phyloP scores from a whole-genome alignment of 2,797 vertebrate genomes.

The Ctenochaetus hawaiiensis region DNA sequence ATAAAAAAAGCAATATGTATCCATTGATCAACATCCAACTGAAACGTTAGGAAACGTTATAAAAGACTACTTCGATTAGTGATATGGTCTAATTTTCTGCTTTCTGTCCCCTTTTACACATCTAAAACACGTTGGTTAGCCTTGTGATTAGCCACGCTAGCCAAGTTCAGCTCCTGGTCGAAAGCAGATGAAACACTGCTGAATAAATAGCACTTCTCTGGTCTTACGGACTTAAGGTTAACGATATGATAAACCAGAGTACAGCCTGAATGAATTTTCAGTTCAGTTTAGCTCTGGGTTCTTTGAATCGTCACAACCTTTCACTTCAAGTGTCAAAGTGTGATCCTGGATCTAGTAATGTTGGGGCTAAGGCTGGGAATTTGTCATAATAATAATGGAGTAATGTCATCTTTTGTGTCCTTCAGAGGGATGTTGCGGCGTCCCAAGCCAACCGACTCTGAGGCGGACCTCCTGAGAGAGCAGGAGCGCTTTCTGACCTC shows the following conservation, averaged over 20 bases:
- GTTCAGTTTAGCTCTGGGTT: background rate
- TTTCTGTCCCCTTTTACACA: background rate
- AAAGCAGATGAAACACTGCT: background rate
- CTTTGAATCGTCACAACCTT: background rate
- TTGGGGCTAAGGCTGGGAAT: background rate
- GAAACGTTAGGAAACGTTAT: background rate
- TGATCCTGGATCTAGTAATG: background rate
- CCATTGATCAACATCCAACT: background rate
- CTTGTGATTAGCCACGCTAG: background rate
- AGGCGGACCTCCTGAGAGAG: constrained; percentile 92
- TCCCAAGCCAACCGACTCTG: constrained; percentile 93
- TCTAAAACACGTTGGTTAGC: background rate
- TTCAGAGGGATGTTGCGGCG: constrained; percentile 89
- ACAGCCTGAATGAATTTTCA: background rate
- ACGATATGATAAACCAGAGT: background rate
- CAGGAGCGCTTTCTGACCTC: constrained; percentile 91
- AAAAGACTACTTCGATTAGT: rapidly evolving
- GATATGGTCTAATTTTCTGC: background rate
- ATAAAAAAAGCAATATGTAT: constrained; percentile 8
- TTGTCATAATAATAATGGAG: too few species aligned
- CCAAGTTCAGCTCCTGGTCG: background rate
- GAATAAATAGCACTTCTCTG: background rate
- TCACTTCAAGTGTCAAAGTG: background rate
- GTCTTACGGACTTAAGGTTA: background rate
- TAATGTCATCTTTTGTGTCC: background rate